Evolutionary conservation across 2,113 vertebrate species (phyloP), one percentile per base, ranked within the genome.

Genomic region (Tachysurus vachellii): DNA sequence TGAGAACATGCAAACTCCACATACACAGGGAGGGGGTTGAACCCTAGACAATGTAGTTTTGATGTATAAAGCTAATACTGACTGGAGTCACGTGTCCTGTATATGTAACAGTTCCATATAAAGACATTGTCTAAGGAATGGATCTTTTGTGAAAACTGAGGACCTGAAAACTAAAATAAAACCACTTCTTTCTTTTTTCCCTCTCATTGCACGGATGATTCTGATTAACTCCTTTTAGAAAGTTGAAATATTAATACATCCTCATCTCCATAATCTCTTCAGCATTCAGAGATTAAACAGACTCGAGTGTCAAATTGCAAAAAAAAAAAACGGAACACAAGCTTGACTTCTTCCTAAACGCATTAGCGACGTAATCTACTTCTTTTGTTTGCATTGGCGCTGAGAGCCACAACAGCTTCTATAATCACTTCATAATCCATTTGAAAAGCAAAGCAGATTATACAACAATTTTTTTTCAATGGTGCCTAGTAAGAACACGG

Each of bases 311-410:
- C 90, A 92, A 89, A 94, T 92, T 90, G 92, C 88, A 89, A 89
- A 93, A 88, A 89, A 90, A 47, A 47, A 50, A 50, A 5, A 50
- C 47, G 47, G 91, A 93, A 90, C 64, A 76, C 88, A 89, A 90
- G 90, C 90, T 89, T 86, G 86, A 89, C 93, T 92, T 94, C 91
- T 89, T 92, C 92, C 91, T 93, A 93, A 95, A 94, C 87, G 92
- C 90, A 94, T 95, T 95, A 95, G 89, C 90, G 68, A 88, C 83
- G 83, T 94, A 95, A 95, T 95, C 93, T 92, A 50, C 87, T 85
- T 90, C 64, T 83, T 92, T 92, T 88, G 86, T 93, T 89, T 90
- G 88, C 64, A 82, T 86, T 73, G 86, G 85, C 87, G 87, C 86
- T 86, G 88, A 94, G 90, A 86, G 88, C 83, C 88, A 89, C 83